Evolutionary conservation across 2,888 invertebrate genomes (phyloP), one percentile per base, ranked within the genome.

Genomic region (Lycia hirtaria): DNA sequence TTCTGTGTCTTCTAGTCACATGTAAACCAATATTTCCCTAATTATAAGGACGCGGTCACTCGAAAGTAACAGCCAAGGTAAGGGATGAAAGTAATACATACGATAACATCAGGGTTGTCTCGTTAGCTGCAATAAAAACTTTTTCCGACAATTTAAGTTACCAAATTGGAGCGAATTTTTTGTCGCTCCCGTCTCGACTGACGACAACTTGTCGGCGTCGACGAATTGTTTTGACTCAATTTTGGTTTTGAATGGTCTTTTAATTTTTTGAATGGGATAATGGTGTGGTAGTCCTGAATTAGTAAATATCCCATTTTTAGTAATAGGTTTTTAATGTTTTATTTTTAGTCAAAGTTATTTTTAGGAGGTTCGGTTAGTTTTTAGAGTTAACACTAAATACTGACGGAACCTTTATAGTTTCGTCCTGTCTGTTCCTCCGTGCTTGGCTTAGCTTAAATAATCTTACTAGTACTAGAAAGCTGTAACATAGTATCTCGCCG

Each of bases 1-100:
- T 2, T 35, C 19, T 17, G n/a, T 5, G n/a, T 10, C 1, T 37
- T 37, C 37, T 19, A 37, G 37, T n/a, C 4, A 5, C 37, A 85
- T 88, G 76, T 88, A 79, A 85, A 60, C 84, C 82, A 28, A 73
- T 58, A 64, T 1, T 61, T 19, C 50, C 56, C 78, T 83, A 87
- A 88, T 88, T 87, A 88, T 86, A 81, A 82, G 80, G 81, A 75
- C 73, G 81, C 80, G 85, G 81, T 80, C 82, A 84, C 72, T 72
- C 72, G 64, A 78, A 72, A 76, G 76, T 73, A 78, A 75, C 81
- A 76, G 71, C 72, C 52, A 37, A 73, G 81, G 86, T 87, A 86
- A 85, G 85, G 87, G 87, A 85, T 88, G 90, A 89, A 90, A 90
- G 88, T 89, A 89, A 91, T 90, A 88, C 83, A 73, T 51, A 62